Percentiles rank a stretch among this genome's conserved stretches.
Evolutionary conservation across 1,140 invertebrate genomes (phyloP).

Genomic region (Micrasema minimum): DNA sequence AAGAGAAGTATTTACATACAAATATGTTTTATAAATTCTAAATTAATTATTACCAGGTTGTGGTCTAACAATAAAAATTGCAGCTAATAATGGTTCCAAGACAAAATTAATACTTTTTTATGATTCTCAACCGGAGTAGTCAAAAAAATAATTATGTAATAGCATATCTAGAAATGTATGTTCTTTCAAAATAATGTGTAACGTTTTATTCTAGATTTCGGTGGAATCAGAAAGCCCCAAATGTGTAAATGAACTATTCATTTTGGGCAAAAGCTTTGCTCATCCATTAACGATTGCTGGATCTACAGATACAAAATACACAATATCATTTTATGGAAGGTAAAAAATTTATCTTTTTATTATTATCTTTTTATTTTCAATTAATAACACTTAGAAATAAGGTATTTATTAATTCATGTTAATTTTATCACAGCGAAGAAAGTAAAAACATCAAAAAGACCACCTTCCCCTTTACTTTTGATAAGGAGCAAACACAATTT

Average conservation of each 20-base stretch:
- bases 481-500: background rate
- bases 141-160: no score
- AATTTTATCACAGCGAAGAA: slow-evolving; percentile 2
- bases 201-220: slow-evolving; percentile 14
- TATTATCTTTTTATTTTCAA: background rate
- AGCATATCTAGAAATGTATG: no score
- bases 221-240: slow-evolving; percentile 4
- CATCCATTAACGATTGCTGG: slow-evolving; percentile 35
- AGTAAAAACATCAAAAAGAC: background rate
- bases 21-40: no score
- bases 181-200: background rate
- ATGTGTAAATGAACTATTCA: background rate
- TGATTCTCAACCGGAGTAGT: background rate
- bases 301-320: slow-evolving; percentile 28
- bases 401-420: background rate
- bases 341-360: slow-evolving; percentile 1
- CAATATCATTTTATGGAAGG: slow-evolving; percentile 18
- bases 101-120: background rate
- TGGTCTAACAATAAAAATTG: background rate
- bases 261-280: slow-evolving; percentile 34
- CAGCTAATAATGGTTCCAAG: background rate
- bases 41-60: slow-evolving; percentile 4
- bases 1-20: no score
- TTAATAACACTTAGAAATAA: background rate
- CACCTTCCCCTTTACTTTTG: background rate